These are phyloP conservation scores for Hermatobates lingyangjiaoensis DNA, from an alignment of 1,140 invertebrate species.

Conservation along the genomic window DNA sequence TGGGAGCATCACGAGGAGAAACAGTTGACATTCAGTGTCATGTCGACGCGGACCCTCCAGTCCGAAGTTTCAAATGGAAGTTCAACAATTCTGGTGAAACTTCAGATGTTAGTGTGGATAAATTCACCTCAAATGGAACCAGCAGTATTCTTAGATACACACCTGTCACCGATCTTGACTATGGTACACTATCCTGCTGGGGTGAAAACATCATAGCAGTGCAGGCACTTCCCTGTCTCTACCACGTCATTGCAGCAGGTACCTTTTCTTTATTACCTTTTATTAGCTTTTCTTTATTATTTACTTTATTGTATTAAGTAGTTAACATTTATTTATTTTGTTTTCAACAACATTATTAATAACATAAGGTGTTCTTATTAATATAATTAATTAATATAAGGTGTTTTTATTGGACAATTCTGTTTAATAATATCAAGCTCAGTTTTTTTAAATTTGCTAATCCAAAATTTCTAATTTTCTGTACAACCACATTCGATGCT, in stretches of 20 bases:
- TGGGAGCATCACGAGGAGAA: conserved; percentile 67
- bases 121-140: conserved; percentile 33
- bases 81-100: conserved; percentile 78
- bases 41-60: conserved; percentile 71
- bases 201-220: conserved; percentile 54
- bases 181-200: conserved; percentile 57
- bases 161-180: conserved; percentile 35
- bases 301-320: no score
- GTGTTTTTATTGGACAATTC: no score
- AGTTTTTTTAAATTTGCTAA: no score
- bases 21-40: conserved; percentile 63
- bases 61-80: conserved; percentile 69
- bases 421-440: no score
- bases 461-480: no score
- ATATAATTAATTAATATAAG: no score
- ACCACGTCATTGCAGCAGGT: conserved; percentile 58
- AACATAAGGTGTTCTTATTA: background rate
- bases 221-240: conserved; percentile 54
- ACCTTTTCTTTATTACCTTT: conserved; percentile 19
- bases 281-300: no score
- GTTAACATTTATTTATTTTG: no score
- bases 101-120: conserved; percentile 49
- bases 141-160: conserved; percentile 31
- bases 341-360: background rate
- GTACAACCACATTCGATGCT: no score